Evolutionary conservation across 2,888 invertebrate genomes (phyloP), one percentile per base, ranked within the genome.

Genomic region (Hybos culiciformis): DNA sequence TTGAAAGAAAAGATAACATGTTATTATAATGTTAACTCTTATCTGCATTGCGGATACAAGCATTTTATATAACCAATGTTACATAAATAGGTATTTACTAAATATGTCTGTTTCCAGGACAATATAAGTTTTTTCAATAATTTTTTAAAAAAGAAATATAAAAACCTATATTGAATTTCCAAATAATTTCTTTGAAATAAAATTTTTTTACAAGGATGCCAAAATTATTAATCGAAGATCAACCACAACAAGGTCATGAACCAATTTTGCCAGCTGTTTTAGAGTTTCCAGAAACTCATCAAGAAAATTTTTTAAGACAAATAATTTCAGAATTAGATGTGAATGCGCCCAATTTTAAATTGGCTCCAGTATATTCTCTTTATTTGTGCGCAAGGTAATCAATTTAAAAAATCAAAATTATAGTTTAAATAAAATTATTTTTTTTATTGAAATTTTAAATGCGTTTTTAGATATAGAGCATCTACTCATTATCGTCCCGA

Each of bases 311-410:
- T 67, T 71, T 97, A 40, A 81, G 83, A 47, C 81, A 87, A 33
- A 83, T 93, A 50, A 81, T 94, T 59, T 78, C 84, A 26, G 82
- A 92, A 52, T 75, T 92, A 51, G 92, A 91, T 63, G 88, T 90
- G 12, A 83, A 83, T 60, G 79, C 81, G 46, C 85, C 85, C 11
- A 86, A 88, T 53, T 97, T 97, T 70, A 92, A 93, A 61, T 74
- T 98, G 48, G 90, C 97, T 2, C 97, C 97, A 0, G 94, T 96
- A 20, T 98, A 97, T 69, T 86, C 93, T 3, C 75, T 98, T 19
- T 98, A 98, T 67, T 74, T 98, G 60, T 90, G 92, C 53, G 87
- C 92, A 47, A 77, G 90, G 74, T 77, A 56, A 55, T 51, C 49
- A 31, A n/a, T n/a, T n/a, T n/a, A n/a, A n/a, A n/a, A n/a, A n/a